phyloP scores from a whole-genome alignment of 1,140 invertebrate genomes.

The Drosophila setifemur region DNA sequence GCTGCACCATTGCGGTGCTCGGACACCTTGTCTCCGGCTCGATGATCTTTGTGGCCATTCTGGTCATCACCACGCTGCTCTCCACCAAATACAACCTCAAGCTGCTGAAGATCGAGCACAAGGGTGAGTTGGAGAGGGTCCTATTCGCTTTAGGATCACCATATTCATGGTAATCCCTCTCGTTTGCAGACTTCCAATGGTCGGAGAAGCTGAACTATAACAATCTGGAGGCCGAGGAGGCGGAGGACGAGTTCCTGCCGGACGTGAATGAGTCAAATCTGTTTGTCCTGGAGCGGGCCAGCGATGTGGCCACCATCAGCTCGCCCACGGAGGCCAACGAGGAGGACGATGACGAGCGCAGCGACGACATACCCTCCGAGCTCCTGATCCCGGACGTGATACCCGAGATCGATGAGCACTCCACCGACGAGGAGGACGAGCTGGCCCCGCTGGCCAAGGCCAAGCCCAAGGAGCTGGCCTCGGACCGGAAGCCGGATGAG shows the following conservation, averaged over 20 bases:
- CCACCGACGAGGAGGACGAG: conserved; percentile 77
- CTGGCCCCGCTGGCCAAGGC: conserved; percentile 53
- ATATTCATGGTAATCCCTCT: no score
- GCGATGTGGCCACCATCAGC: conserved; percentile 73
- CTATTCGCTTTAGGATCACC: no score
- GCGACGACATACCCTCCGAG: conserved; percentile 79
- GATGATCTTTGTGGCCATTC: conserved; percentile 51
- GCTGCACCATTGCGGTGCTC: conserved; percentile 57
- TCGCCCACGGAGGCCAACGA: conserved; percentile 59
- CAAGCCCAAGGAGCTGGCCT: conserved; percentile 8
- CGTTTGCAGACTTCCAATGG: conserved; percentile 59
- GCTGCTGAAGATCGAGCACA: conserved; percentile 63
- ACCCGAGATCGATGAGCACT: conserved; percentile 80
- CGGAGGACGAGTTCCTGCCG: conserved; percentile 78
- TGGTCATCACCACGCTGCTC: conserved; percentile 64
- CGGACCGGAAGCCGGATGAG: neutral
- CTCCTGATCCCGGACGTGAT: conserved; percentile 76
- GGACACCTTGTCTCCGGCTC: conserved; percentile 75
- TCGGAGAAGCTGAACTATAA: conserved; percentile 63
- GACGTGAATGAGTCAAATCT: conserved; percentile 79
- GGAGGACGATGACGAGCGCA: conserved; percentile 70
- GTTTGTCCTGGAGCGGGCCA: conserved; percentile 71
- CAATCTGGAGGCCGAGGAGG: conserved; percentile 61
- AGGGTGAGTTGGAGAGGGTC: conserved; percentile 62
- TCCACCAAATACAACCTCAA: conserved; percentile 75